phyloP scores from a whole-genome alignment of 2,888 invertebrate genomes.

The Mesochorus sp. region DNA sequence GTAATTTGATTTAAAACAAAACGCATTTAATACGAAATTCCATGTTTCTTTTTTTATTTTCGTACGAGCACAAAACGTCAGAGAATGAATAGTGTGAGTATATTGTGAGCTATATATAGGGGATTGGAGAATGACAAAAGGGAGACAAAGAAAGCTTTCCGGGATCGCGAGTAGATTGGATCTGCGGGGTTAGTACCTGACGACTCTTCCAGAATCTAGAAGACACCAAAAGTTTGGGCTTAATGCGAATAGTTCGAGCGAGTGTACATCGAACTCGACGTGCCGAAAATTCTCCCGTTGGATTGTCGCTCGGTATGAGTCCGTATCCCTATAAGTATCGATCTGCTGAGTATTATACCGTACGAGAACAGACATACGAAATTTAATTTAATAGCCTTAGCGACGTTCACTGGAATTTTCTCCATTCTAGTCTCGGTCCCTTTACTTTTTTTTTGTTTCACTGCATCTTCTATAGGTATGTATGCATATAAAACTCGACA shows the following conservation, averaged over 20 bases:
- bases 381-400: constrained; percentile 47
- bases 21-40: too few relatives aligned
- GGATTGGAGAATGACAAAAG: neutral
- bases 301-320: constrained; percentile 5
- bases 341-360: constrained; percentile 8
- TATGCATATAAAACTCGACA: neutral
- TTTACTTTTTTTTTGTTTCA: constrained; percentile 6
- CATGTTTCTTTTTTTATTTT: too few relatives aligned
- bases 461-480: neutral
- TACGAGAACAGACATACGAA: constrained; percentile 30
- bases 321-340: constrained; percentile 6
- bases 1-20: too few relatives aligned
- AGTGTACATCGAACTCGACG: constrained; percentile 56
- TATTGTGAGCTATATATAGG: too few relatives aligned
- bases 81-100: too few relatives aligned
- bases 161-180: constrained; percentile 24
- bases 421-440: constrained; percentile 21
- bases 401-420: constrained; percentile 7
- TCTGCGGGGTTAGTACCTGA: constrained; percentile 37
- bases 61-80: too few relatives aligned
- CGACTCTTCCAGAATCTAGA: constrained; percentile 54
- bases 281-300: constrained; percentile 53
- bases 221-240: constrained; percentile 59
- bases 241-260: constrained; percentile 65
- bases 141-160: neutral